Percentiles rank a stretch among this genome's conserved stretches.
Evolutionary conservation across 2,113 vertebrate species (phyloP).

Genomic region (Phycodurus eques): DNA sequence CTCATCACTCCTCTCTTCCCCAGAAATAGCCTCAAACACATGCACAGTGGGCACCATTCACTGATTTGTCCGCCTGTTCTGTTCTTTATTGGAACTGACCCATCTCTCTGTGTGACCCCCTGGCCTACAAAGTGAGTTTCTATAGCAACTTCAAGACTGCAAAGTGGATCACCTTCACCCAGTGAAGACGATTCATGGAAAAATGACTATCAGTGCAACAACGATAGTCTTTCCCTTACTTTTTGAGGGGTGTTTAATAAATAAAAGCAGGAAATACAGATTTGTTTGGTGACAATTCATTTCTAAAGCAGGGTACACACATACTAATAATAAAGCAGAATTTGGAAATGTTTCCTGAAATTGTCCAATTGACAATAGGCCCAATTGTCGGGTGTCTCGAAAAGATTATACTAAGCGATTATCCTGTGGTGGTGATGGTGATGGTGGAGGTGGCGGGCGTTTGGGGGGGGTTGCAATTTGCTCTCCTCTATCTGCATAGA

Average conservation of each 20-base stretch:
- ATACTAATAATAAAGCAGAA: no score
- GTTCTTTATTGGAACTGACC: slow-evolving; percentile 15
- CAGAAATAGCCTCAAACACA: slow-evolving; percentile 11
- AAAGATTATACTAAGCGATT: no score
- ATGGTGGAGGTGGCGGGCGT: no score
- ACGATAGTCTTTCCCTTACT: neutral
- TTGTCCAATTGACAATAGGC: no score
- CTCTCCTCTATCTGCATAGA: no score
- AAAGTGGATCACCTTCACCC: slow-evolving; percentile 26
- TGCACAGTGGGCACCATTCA: slow-evolving; percentile 8
- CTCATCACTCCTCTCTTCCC: slow-evolving; percentile 7
- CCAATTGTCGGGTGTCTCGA: no score
- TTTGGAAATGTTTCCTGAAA: no score
- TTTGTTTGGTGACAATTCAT: neutral
- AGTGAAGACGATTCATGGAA: neutral
- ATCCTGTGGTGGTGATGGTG: no score
- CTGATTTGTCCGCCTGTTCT: neutral
- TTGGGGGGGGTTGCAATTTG: no score
- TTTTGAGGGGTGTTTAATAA: neutral
- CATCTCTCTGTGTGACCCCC: slow-evolving; percentile 17
- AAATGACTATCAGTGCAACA: neutral
- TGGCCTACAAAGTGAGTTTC: slow-evolving; percentile 26
- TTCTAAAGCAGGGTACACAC: no score
- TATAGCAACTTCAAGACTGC: slow-evolving; percentile 3
- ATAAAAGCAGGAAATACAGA: neutral